Evolutionary conservation across 2,888 invertebrate species (phyloP).

Genomic region (Pheosia gnoma): DNA sequence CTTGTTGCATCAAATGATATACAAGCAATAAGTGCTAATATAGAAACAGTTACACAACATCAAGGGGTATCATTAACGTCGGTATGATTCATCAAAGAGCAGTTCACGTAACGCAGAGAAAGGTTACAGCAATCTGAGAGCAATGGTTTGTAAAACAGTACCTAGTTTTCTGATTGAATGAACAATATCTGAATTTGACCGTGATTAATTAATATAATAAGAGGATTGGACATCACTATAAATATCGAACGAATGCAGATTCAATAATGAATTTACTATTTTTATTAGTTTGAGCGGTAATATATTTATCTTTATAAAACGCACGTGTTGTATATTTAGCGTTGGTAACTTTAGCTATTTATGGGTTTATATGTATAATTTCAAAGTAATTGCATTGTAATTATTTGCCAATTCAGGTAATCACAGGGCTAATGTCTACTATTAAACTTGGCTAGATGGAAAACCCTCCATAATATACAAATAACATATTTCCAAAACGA

Average conservation of each 20-base stretch:
- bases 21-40: slow-evolving; percentile 6
- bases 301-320: too few relatives aligned
- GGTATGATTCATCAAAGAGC: slow-evolving; percentile 4
- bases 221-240: too few relatives aligned
- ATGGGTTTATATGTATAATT: too few relatives aligned
- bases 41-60: background rate
- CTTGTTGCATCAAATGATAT: background rate
- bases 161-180: background rate
- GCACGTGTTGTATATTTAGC: too few relatives aligned
- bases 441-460: background rate
- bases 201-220: too few relatives aligned
- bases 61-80: slow-evolving; percentile 1
- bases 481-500: background rate
- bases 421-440: background rate
- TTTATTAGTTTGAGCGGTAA: too few relatives aligned
- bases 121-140: slow-evolving; percentile 1
- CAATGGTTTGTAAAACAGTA: background rate
- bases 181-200: background rate
- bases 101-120: background rate
- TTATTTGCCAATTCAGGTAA: background rate
- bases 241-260: too few relatives aligned
- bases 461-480: background rate
- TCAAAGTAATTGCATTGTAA: too few relatives aligned
- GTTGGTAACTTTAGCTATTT: too few relatives aligned
- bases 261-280: too few relatives aligned